Evolutionary conservation across 2,113 vertebrate species (phyloP), one percentile per base, ranked within the genome.

Genomic region (Lophochroa leadbeateri): DNA sequence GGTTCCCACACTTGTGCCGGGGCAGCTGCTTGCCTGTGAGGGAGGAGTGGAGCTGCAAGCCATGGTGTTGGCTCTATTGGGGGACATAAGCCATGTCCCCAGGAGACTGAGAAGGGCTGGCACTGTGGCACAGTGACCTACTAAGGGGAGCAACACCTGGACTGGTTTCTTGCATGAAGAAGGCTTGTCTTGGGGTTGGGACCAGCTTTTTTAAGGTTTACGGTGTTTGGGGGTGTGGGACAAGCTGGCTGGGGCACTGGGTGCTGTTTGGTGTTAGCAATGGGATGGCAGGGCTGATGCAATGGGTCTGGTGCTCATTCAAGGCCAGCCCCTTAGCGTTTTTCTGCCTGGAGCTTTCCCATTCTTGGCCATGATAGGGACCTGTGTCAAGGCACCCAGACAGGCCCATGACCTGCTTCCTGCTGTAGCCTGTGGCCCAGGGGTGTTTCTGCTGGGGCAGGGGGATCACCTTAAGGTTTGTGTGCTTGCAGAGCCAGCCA

Each of bases 1-100:
- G 86, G 68, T 98, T 98, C 44, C 87, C 70, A 15, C 99, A 99
- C 71, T 98, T 98, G 82, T 57, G 46, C 41, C 5, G 89, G 11
- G n/a, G 19, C 4, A 4, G 6, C 50, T 75, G 74, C 31, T 65
- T 4, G 5, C 31, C 98, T 98, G 93, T 0, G 2, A 90, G 92
- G 43, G 74, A 82, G 65, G 29, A 93, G 44, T 4, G 1, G 76
- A 71, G 61, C 67, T 95, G 71, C 18, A 44, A 92, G 33, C 7
- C 63, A 4, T 18, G n/a, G 63, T 0, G 4, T 11, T 85, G 33
- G n/a, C 29, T 28, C 28, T 3, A 0, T 0, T 2, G 21, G 31
- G 49, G 11, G 31, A 74, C 77, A 20, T 13, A 4, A 7, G 23
- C 39, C 0, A 0, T 37, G 53, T 63, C 35, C 69, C 44, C 3